Evolutionary conservation across 1,140 invertebrate species (phyloP), one percentile per base, ranked within the genome.

Genomic region (Zaprionus lachaisei): DNA sequence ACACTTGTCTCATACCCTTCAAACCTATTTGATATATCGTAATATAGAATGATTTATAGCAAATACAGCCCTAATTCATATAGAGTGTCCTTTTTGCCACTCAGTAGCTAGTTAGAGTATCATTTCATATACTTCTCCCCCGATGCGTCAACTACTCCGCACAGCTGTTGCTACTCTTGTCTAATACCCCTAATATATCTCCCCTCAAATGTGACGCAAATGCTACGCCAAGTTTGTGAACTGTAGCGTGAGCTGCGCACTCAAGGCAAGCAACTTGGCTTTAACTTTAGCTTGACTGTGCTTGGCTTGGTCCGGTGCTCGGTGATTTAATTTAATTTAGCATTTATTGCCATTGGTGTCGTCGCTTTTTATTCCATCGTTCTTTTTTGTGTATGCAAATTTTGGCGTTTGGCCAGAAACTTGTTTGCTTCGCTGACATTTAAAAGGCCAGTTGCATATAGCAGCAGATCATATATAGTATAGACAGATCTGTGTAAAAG

Each of bases 271-370:
- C 77, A 60, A 62, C 55, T 75, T 62, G 51, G 49, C 34, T 75
- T 63, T 26, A n/a, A 31, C 31, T 76, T 61, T 61, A 15, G 37
- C 37, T 38, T 38, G 31, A 34, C 31, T 34, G 7, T 7, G 68
- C 61, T 44, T 31, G 54, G 37, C 37, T 37, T 57, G 34, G 34
- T 54, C 24, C 63, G 60, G 5, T 74, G 58, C 55, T 58, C 9
- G 34, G 34, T 58, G 72, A 70, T 79, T 79, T 79, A 76, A 79
- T 70, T 76, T 62, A 61, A 75, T 74, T 75, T 75, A 69, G 49
- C n/a, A 44, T 20, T 24, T 61, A 44, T 24, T 66, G 14, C n/a
- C 17, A 41, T 75, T 51, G 47, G 47, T 51, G 47, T 49, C 47
- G 47, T 41, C 38, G 44, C 6, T 49, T 49, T 49, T 49, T 49